These are phyloP conservation scores for Spongilla lacustris DNA, from an alignment of 37 sponge, comb jelly and placozoan species.

Conservation along the genomic window DNA sequence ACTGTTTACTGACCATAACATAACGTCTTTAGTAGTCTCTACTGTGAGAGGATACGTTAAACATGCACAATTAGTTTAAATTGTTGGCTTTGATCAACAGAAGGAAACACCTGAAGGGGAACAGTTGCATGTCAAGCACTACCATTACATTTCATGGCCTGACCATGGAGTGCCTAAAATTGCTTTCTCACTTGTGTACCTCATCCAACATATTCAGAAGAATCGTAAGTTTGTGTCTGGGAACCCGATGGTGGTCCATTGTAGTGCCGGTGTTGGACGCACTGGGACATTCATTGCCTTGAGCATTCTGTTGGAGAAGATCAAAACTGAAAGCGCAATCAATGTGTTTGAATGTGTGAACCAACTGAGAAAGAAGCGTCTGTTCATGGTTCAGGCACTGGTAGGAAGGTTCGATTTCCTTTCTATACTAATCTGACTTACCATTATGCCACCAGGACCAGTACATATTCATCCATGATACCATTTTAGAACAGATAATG, in stretches of 20 bases:
- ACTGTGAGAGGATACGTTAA: constrained; percentile 43
- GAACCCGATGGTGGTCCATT: constrained; percentile 58
- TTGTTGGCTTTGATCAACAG: not conserved
- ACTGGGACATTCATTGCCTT: constrained; percentile 59
- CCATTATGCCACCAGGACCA: constrained; percentile 39
- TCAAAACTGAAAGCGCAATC: constrained; percentile 24
- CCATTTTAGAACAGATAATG: constrained; percentile 61
- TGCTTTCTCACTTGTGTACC: constrained; percentile 47
- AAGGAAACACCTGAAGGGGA: not conserved
- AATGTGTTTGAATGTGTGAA: constrained; percentile 39
- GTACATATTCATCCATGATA: constrained; percentile 81
- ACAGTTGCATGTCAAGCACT: constrained; percentile 46
- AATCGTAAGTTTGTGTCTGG: not conserved
- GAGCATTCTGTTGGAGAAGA: constrained; percentile 32
- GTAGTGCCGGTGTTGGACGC: constrained; percentile 72
- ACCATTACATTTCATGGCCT: constrained; percentile 61
- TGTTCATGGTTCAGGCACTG: constrained; percentile 52
- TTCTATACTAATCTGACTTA: not conserved
- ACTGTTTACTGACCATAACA: constrained; percentile 69
- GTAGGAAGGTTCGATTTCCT: not conserved
- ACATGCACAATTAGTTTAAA: not conserved
- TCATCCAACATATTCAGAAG: constrained; percentile 38
- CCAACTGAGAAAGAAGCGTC: constrained; percentile 37
- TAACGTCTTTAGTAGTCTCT: constrained; percentile 35
- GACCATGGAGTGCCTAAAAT: constrained; percentile 69